phyloP scores from a whole-genome alignment of 2,113 vertebrate species.

The Hippolais icterina region DNA sequence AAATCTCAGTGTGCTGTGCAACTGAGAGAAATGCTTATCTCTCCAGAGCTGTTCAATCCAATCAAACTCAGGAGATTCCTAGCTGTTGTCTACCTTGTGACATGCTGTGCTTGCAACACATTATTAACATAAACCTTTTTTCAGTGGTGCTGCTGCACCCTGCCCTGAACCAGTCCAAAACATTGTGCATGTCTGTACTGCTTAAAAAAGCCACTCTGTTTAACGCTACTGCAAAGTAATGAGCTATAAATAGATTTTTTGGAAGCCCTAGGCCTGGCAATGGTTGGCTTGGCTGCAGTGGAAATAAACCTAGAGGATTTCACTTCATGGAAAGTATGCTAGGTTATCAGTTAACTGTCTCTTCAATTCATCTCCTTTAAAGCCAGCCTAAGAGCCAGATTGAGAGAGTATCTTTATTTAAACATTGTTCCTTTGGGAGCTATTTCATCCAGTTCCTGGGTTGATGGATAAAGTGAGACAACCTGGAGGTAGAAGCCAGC shows the following conservation, averaged over 20 bases:
- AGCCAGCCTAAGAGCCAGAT: background rate
- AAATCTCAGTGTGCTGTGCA: background rate
- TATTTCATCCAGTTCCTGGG: background rate
- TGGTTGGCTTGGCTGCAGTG: background rate
- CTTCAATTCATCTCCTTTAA: background rate
- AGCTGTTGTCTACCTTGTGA: background rate
- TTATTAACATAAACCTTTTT: background rate
- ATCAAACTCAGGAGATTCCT: background rate
- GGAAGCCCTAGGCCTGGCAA: background rate
- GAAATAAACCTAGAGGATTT: background rate
- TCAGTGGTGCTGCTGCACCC: background rate
- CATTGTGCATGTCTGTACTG: background rate
- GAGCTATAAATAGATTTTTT: conserved; percentile 2
- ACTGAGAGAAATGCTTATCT: background rate
- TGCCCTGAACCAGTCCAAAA: background rate
- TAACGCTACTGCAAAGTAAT: background rate
- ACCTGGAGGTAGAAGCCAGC: background rate
- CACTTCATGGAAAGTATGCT: background rate
- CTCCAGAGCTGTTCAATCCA: background rate
- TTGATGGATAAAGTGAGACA: background rate
- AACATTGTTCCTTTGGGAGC: background rate
- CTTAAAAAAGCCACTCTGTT: background rate
- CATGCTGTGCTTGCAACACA: background rate
- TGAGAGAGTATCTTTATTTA: background rate
- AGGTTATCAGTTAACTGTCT: background rate